A percentile compares a stretch with the other conserved stretches of the same genome.
phyloP scores from a whole-genome alignment of 1,140 invertebrate species.

The Sycophila sp. region DNA sequence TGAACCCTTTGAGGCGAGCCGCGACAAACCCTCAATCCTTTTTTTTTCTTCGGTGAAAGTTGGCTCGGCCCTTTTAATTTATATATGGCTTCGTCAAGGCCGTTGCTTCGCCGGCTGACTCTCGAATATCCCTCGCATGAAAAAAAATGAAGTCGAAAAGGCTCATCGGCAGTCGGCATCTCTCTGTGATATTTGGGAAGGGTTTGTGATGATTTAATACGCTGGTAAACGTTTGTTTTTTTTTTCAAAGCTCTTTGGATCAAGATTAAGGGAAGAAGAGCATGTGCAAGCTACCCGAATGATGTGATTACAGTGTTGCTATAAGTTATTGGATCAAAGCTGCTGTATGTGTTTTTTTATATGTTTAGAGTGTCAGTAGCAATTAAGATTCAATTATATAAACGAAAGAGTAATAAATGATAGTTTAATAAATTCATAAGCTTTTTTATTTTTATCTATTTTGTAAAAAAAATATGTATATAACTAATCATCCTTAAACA shows the following conservation, averaged over 20 bases:
- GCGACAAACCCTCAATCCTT: constrained; percentile 1
- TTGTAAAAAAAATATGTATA: too few species aligned
- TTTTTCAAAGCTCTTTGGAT: neutral
- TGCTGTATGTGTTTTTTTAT: neutral
- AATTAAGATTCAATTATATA: neutral
- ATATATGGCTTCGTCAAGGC: too few species aligned
- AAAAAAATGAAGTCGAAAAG: neutral
- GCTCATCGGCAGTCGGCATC: neutral
- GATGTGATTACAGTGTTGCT: neutral
- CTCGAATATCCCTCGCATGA: too few species aligned
- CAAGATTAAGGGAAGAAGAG: neutral
- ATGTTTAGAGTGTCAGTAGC: neutral
- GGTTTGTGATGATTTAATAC: constrained; percentile 12
- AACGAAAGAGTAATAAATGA: neutral
- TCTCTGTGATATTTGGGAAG: neutral
- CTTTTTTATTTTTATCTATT: too few species aligned
- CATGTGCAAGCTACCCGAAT: neutral
- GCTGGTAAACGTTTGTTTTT: neutral
- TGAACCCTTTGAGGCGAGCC: neutral
- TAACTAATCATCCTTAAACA: too few species aligned
- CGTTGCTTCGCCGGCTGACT: too few species aligned
- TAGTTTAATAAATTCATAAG: neutral
- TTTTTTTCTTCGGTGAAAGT: neutral
- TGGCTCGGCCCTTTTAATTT: neutral
- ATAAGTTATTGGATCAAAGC: neutral